A percentile compares a stretch with the other conserved stretches of the same genome.
These are phyloP conservation scores for Sylvia borin DNA, from an alignment of 2,797 vertebrate genomes.

Conservation along the genomic window DNA sequence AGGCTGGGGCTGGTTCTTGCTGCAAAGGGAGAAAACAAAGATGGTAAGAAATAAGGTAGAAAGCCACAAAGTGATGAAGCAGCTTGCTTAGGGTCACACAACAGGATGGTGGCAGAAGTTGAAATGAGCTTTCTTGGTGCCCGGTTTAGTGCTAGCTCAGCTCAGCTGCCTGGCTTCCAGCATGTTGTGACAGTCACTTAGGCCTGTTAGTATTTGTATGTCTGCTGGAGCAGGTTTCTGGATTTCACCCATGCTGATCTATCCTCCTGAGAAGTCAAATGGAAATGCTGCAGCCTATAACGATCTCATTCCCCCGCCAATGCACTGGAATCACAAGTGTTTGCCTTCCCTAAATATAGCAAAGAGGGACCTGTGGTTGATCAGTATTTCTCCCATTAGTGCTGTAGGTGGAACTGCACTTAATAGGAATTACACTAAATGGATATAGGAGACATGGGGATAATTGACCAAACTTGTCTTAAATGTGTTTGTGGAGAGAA, in stretches of 20 bases:
- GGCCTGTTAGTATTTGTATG: slow-evolving; percentile 15
- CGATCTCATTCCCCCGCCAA: slow-evolving; percentile 60
- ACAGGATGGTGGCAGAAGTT: background rate
- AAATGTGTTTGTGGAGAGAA: slow-evolving; percentile 71
- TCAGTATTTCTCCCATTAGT: slow-evolving; percentile 72
- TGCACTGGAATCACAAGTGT: slow-evolving; percentile 49
- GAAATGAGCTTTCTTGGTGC: background rate
- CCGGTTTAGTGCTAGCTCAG: background rate
- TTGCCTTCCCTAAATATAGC: slow-evolving; percentile 63
- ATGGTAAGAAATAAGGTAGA: background rate
- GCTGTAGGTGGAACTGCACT: slow-evolving; percentile 73
- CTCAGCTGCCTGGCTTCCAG: background rate
- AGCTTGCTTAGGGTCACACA: background rate
- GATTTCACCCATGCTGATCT: slow-evolving; percentile 59
- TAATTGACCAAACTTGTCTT: slow-evolving; percentile 74
- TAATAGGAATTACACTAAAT: slow-evolving; percentile 77
- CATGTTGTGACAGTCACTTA: slow-evolving; percentile 22
- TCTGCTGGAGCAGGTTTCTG: slow-evolving; percentile 55
- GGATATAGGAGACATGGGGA: slow-evolving; percentile 73
- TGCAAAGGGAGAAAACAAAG: background rate
- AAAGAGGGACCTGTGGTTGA: slow-evolving; percentile 64
- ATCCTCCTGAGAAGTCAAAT: slow-evolving; percentile 61
- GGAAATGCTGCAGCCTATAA: slow-evolving; percentile 59
- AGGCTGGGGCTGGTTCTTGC: background rate
- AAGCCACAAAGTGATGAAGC: background rate